Conservation (phyloP, 2,113 vertebrate genomes). For the Gorsachius goisagi region DNA sequence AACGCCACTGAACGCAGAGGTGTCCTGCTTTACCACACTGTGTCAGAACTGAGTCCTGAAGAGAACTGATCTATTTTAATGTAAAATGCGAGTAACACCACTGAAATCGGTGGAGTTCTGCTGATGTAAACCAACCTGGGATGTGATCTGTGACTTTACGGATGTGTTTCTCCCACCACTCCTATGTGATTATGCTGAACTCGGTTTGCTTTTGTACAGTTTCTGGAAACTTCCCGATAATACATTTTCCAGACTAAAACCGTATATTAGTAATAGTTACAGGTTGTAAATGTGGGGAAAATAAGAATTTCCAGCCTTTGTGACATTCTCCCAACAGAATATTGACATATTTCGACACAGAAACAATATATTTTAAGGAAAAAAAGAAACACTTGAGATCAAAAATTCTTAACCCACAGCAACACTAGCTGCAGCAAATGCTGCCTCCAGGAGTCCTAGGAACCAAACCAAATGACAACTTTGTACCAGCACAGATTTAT, state of each 20-base stretch:
- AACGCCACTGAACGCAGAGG: neutral
- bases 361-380: neutral
- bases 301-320: neutral
- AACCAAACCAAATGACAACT: neutral
- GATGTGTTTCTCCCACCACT: neutral
- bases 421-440: neutral
- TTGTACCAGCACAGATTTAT: neutral
- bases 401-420: neutral
- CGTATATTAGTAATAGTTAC: neutral
- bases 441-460: neutral
- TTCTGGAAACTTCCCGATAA: neutral
- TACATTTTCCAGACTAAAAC: neutral
- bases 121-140: neutral
- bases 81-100: neutral
- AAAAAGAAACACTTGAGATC: neutral
- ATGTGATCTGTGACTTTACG: neutral
- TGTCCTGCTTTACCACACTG: neutral
- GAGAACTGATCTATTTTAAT: neutral
- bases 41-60: neutral
- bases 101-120: neutral
- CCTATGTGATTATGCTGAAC: rapidly evolving
- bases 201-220: neutral
- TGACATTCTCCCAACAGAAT: neutral
- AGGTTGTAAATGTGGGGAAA: neutral
- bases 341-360: neutral